phyloP scores from a whole-genome alignment of 2,888 invertebrate genomes.

The Drosophila colorata region DNA sequence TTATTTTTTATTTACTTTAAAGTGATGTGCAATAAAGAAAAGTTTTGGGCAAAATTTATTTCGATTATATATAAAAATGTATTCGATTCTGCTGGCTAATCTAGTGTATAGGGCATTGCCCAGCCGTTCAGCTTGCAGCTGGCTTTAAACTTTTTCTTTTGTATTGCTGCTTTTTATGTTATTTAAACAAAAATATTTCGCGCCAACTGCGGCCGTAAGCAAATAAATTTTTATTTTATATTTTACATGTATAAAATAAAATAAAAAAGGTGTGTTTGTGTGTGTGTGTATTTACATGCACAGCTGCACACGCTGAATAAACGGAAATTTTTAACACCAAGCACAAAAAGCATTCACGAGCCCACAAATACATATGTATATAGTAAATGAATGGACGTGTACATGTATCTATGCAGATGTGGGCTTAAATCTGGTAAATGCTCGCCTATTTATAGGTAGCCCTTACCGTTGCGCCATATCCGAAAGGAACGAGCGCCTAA shows the following conservation, averaged over 20 bases:
- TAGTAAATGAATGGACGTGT: no score
- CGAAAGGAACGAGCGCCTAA: slow-evolving; percentile 3
- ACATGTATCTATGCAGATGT: background rate
- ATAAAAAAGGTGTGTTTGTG: background rate
- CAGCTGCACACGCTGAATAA: slow-evolving; percentile 20
- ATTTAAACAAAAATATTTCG: slow-evolving; percentile 45
- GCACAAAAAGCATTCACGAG: slow-evolving; percentile 23
- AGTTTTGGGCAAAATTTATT: background rate
- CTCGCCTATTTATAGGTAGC: slow-evolving; percentile 1
- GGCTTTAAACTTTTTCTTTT: background rate
- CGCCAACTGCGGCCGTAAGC: slow-evolving; percentile 17
- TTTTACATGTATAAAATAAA: background rate
- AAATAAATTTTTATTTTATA: slow-evolving; percentile 22
- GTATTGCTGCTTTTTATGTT: slow-evolving; percentile 4
- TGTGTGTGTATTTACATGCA: slow-evolving; percentile 21
- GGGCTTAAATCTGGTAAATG: slow-evolving; percentile 10
- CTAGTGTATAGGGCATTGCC: background rate
- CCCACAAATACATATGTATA: background rate
- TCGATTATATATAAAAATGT: background rate
- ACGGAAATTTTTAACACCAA: slow-evolving; percentile 34
- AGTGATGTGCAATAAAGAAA: background rate
- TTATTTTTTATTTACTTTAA: background rate
- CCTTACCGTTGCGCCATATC: background rate
- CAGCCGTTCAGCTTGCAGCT: background rate
- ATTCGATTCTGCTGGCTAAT: no score